Evolutionary conservation across 2,888 invertebrate genomes (phyloP).

Genomic region (Cotesia congregata): DNA sequence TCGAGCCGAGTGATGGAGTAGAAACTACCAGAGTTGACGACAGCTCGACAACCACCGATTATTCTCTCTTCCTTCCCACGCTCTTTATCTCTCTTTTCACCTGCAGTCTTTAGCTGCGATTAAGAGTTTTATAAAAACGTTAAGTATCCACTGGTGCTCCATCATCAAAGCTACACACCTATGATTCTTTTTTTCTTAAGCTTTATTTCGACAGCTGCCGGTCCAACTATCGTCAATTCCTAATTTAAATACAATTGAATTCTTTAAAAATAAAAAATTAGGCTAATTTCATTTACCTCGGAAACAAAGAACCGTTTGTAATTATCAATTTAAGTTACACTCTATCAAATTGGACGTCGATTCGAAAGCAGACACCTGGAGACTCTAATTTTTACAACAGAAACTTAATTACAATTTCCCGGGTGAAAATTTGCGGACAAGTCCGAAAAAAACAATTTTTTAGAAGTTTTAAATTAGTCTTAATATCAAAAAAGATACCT

Average conservation of each 20-base stretch:
- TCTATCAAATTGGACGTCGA: too few relatives aligned
- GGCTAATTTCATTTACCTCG: background rate
- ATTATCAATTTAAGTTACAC: too few relatives aligned
- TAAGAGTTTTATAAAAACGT: conserved; percentile 35
- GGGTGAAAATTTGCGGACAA: too few relatives aligned
- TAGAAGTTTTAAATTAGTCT: too few relatives aligned
- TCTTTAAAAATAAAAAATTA: background rate
- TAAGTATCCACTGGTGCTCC: conserved; percentile 8
- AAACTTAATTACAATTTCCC: too few relatives aligned
- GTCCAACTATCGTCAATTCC: conserved; percentile 9
- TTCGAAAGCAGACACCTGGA: too few relatives aligned
- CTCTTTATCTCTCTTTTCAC: conserved; percentile 52
- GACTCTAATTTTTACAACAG: too few relatives aligned
- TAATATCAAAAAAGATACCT: too few relatives aligned
- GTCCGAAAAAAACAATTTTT: too few relatives aligned
- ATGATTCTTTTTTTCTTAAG: conserved; percentile 14
- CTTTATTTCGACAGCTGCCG: background rate
- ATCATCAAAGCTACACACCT: conserved; percentile 35
- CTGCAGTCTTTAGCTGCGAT: conserved; percentile 53
- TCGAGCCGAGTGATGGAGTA: conserved; percentile 20
- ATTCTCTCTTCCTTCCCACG: conserved; percentile 59
- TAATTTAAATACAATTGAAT: background rate
- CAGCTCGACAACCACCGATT: conserved; percentile 57
- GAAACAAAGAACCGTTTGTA: background rate
- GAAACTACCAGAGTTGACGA: conserved; percentile 47